These are phyloP conservation scores for Phrynocephalus versicolor DNA, from an alignment of 2,113 vertebrate species.

Conservation along the genomic window DNA sequence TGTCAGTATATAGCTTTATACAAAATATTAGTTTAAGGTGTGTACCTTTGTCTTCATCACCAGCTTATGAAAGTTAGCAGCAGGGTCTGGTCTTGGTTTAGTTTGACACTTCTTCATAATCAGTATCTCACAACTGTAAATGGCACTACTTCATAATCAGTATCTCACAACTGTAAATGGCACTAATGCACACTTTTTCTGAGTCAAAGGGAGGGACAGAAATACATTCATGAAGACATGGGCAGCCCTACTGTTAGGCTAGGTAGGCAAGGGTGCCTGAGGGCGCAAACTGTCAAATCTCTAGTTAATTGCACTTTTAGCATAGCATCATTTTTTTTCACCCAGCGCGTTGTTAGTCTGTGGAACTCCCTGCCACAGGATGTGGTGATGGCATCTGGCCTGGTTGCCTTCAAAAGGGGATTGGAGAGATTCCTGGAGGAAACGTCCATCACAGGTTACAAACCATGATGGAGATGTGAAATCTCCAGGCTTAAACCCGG, in stretches of 20 bases:
- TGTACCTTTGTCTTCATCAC: background rate
- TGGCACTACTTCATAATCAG: too few relatives aligned
- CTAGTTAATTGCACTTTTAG: background rate
- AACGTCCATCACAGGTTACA: too few relatives aligned
- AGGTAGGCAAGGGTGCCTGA: background rate
- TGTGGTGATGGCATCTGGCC: too few relatives aligned
- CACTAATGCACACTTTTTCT: background rate
- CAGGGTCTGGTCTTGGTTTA: constrained; percentile 32
- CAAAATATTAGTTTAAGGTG: constrained; percentile 44
- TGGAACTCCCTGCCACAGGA: too few relatives aligned
- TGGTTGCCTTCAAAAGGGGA: too few relatives aligned
- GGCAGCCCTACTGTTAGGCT: background rate
- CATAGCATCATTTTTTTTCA: too few relatives aligned
- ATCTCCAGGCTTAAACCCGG: too few relatives aligned
- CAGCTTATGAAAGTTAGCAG: constrained; percentile 36
- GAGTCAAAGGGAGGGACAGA: background rate
- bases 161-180: too few relatives aligned
- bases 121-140: background rate
- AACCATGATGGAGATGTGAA: too few relatives aligned
- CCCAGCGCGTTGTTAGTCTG: too few relatives aligned
- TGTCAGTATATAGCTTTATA: constrained; percentile 43
- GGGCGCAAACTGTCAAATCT: background rate
- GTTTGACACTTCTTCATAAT: constrained; percentile 10
- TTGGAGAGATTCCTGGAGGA: too few relatives aligned
- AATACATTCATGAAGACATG: background rate